phyloP scores from a whole-genome alignment of 2,797 vertebrate genomes.

The Aphelocoma californica region DNA sequence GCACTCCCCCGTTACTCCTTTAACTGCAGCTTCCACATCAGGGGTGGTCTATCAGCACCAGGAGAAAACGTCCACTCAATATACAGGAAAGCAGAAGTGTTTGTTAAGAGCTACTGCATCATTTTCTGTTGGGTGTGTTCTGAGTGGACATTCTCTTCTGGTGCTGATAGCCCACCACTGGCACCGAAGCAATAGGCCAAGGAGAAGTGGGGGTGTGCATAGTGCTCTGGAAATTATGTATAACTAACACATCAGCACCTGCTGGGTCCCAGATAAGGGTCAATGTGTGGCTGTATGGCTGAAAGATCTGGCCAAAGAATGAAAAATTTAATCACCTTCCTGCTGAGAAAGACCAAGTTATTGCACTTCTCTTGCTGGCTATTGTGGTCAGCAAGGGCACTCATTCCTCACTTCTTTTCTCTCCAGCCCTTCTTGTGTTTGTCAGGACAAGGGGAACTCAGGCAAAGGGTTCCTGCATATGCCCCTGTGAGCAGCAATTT shows the following conservation, averaged over 20 bases:
- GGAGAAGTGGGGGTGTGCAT: not conserved
- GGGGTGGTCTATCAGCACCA: not conserved
- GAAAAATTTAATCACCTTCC: not conserved
- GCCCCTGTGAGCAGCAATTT: not conserved
- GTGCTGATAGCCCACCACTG: not conserved
- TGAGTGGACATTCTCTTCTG: not conserved
- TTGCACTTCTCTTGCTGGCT: not conserved
- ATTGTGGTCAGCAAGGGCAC: not conserved
- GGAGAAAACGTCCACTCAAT: not conserved
- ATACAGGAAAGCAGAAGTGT: not conserved
- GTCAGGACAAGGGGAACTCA: not conserved
- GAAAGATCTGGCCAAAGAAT: not conserved
- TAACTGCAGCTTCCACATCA: not conserved
- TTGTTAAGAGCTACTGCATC: not conserved
- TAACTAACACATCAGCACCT: not conserved
- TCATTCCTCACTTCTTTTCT: not conserved
- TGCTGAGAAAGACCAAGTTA: not conserved
- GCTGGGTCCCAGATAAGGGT: not conserved
- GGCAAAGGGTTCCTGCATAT: not conserved
- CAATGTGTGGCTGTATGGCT: not conserved
- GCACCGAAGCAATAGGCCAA: fast-evolving
- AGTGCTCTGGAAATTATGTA: not conserved
- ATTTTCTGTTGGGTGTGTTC: not conserved
- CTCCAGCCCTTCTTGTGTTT: fast-evolving
- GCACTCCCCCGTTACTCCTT: not conserved